Evolutionary conservation across 2,888 invertebrate genomes (phyloP), one percentile per base, ranked within the genome.

Genomic region (Heliconius ismenius): DNA sequence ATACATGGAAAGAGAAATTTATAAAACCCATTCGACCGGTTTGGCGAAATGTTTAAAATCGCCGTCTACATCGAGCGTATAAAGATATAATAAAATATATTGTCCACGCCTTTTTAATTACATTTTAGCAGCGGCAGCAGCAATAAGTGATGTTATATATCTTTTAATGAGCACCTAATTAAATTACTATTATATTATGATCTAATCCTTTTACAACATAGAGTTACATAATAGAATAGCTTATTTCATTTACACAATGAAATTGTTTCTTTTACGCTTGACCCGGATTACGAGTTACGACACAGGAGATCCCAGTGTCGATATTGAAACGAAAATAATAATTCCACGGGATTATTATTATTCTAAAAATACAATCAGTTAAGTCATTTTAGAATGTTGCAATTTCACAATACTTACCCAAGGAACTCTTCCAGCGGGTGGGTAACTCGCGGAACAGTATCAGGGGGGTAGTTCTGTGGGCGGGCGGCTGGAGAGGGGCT

Each of bases 401-500:
- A 75, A 26, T 73, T 60, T 69, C n/a, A 43, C 28, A 13, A 74
- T 72, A 77, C 58, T 39, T 15, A 58, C 18, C 18, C 60, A 54
- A 64, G 65, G 69, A 75, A 73, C 70, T 79, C 67, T 77, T 79
- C 75, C 74, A 78, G 76, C 65, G 73, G 75, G 73, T 72, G 64
- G 67, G 69, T 72, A 68, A 28, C n/a, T 39, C 24, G 75, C 39
- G 65, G 63, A 69, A 72, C 21, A 60, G 73, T 72, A 60, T 73
- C 65, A 79, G 81, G 76, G 79, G 85, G 87, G 90, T 90, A 90
- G 88, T 84, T 87, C 83, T 83, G 81, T 89, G 90, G 92, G 92
- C 92, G 93, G 93, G 91, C 91, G 92, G 91, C 87, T 88, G 88
- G 91, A 88, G 91, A 90, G 92, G 91, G 85, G 87, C 80, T 81